Evolutionary conservation across 1,140 invertebrate genomes (phyloP).

Genomic region (Zaprionus ornatus): DNA sequence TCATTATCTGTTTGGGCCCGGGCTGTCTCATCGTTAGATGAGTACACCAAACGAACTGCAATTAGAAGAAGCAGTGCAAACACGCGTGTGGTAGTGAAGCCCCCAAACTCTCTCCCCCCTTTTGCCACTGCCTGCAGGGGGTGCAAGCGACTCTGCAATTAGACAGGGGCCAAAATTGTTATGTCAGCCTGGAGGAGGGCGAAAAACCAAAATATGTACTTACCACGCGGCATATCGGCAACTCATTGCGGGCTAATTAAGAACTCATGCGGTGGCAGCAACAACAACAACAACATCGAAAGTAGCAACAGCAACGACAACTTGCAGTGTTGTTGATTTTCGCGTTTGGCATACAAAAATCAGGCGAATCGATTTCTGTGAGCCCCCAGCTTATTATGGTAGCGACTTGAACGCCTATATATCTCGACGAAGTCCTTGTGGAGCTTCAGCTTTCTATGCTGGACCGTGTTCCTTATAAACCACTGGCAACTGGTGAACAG

Average conservation of each 20-base stretch:
- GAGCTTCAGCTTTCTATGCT: too few species aligned
- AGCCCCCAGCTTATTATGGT: too few species aligned
- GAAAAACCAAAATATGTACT: conserved; percentile 52
- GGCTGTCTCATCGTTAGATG: conserved; percentile 51
- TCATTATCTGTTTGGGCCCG: conserved; percentile 60
- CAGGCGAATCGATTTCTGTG: neutral
- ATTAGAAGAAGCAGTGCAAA: conserved; percentile 51
- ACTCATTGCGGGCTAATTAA: conserved; percentile 75
- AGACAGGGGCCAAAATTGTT: conserved; percentile 62
- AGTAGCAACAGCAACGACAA: conserved; percentile 15
- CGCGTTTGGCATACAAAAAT: conserved; percentile 47
- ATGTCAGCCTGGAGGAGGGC: conserved; percentile 34
- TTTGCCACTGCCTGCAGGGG: neutral
- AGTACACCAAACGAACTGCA: conserved; percentile 63
- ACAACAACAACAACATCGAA: neutral
- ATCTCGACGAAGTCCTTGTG: too few species aligned
- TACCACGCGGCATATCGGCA: conserved; percentile 52
- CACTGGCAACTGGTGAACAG: too few species aligned
- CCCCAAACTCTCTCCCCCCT: neutral
- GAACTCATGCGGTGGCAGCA: conserved; percentile 57
- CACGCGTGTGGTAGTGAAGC: neutral
- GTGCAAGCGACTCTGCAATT: conserved; percentile 44
- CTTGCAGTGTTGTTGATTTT: conserved; percentile 49
- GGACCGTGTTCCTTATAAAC: too few species aligned
- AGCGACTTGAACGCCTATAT: too few species aligned